Evolutionary conservation across 2,797 vertebrate species (phyloP), one percentile per base, ranked within the genome.

Genomic region (Vespertilio murinus): DNA sequence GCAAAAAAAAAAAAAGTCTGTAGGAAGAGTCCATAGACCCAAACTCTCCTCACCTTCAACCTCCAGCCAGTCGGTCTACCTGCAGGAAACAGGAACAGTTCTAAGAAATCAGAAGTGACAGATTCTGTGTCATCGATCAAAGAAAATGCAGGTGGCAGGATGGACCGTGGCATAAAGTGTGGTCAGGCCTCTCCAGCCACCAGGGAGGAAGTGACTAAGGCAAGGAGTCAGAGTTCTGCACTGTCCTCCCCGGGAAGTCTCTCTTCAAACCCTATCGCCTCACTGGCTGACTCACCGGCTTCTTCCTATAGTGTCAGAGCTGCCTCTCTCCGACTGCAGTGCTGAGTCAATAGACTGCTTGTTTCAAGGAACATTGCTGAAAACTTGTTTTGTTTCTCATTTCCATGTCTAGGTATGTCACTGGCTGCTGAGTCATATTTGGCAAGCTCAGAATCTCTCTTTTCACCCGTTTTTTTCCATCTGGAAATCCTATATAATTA

Each of bases 371-470:
- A 47, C 71, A 87, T 49, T 23, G 80, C 54, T 73, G 38, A 81
- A 93, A 95, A 83, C n/a, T 61, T 73, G 65, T 91, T 83, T 86
- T 3, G 7, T 59, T 93, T 75, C 83, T 90, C 59, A 33, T 92
- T 94, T 93, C 88, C 94, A 83, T 86, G 85, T 95, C 84, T 87
- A 81, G 88, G 73, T 83, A 88, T 94, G 87, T 73, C 94, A 80
- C 33, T 90, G 85, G 92, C 90, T 93, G 95, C 94, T 95, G 95
- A 97, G 92, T 96, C 94, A 96, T 80, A 77, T 65, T 89, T 95
- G 93, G 71, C 83, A 96, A 92, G 38, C 93, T 94, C 83, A 81
- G 75, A 85, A 92, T 83, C 79, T 95, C 77, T 90, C 47, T n/a
- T 85, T 47, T 22, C 33, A 22, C 54, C 59, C 23, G 5, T 61